These are phyloP conservation scores for Noctua comes DNA, from an alignment of 2,888 invertebrate genomes.

Conservation along the genomic window DNA sequence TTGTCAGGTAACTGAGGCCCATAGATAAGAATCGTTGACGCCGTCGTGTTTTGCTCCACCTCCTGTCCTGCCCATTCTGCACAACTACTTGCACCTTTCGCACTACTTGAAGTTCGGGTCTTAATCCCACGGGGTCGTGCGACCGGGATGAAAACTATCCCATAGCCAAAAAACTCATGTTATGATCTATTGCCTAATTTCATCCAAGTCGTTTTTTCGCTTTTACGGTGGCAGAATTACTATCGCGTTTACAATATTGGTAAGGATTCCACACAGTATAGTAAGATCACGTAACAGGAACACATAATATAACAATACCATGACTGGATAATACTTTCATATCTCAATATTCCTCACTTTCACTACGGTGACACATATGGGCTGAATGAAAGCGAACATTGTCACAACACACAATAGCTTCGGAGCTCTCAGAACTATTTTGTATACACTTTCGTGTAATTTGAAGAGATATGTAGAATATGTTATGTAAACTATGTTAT, in stretches of 20 bases:
- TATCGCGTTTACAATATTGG: not conserved
- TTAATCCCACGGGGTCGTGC: not conserved
- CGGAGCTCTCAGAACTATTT: slow-evolving; percentile 70
- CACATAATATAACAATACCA: slow-evolving; percentile 33
- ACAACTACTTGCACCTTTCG: too few relatives aligned
- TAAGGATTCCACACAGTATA: not conserved
- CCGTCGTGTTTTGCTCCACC: too few relatives aligned
- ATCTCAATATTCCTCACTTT: slow-evolving; percentile 76
- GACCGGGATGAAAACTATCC: not conserved
- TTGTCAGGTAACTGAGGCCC: too few relatives aligned
- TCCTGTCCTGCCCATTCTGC: too few relatives aligned
- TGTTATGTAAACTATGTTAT: slow-evolving; percentile 9
- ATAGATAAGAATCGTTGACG: too few relatives aligned
- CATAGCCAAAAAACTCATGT: not conserved
- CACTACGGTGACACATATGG: slow-evolving; percentile 81
- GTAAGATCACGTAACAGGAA: slow-evolving; percentile 32
- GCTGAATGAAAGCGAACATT: slow-evolving; percentile 83
- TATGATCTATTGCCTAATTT: not conserved
- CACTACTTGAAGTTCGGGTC: not conserved
- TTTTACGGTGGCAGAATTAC: too few relatives aligned
- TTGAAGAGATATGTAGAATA: slow-evolving; percentile 54
- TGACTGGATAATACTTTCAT: slow-evolving; percentile 65
- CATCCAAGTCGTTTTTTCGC: not conserved
- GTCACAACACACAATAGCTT: slow-evolving; percentile 83
- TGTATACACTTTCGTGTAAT: slow-evolving; percentile 70